Evolutionary conservation across 2,113 vertebrate genomes (phyloP).

Genomic region (Caracal caracal): DNA sequence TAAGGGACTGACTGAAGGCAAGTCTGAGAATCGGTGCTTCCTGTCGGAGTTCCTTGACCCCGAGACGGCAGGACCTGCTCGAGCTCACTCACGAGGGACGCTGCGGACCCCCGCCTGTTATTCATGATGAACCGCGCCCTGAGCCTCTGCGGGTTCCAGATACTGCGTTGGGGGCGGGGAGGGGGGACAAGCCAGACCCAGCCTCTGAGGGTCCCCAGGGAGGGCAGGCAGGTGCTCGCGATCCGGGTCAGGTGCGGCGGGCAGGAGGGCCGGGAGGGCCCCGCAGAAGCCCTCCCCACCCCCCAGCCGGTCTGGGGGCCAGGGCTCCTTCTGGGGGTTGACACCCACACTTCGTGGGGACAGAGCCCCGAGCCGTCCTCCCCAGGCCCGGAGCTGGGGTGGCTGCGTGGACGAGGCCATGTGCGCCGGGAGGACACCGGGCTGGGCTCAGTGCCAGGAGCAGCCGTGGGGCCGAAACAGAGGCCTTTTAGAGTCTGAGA

Average conservation of each 20-base stretch:
- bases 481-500: not conserved
- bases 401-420: fast-evolving
- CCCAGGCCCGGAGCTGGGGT: not conserved
- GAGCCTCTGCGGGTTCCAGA: not conserved
- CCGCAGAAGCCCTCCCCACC: not conserved
- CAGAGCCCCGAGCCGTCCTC: not conserved
- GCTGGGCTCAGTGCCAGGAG: too few species aligned
- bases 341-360: not conserved
- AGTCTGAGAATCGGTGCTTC: not conserved
- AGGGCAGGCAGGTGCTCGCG: too few species aligned
- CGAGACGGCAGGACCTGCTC: fast-evolving
- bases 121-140: fast-evolving
- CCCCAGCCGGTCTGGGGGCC: not conserved
- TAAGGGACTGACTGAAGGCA: not conserved
- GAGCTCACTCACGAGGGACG: not conserved
- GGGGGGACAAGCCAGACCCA: not conserved
- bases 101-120: fast-evolving
- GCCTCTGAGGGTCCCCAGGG: not conserved
- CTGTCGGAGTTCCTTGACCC: not conserved
- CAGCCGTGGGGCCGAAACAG: not conserved
- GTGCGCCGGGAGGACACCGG: too few species aligned
- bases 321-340: not conserved
- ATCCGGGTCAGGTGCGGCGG: too few species aligned
- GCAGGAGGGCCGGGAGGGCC: not conserved
- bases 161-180: not conserved